Conservation (phyloP, 64 coral and sea anemone species). For the Stichodactyla helianthus region DNA sequence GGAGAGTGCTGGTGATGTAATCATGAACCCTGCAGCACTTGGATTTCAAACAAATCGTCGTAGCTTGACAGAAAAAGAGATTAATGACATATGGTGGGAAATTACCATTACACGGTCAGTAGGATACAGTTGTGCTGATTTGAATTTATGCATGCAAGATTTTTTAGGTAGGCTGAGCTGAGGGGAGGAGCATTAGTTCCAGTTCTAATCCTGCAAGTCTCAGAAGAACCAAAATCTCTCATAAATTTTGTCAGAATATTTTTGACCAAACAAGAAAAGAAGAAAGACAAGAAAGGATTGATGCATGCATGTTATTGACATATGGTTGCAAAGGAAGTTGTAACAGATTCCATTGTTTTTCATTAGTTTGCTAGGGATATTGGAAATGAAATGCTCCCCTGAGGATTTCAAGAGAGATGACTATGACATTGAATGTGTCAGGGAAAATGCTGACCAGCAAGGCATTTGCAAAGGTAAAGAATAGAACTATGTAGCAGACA, state of each 20-base stretch:
- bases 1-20: constrained; percentile 39
- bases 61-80: constrained; percentile 60
- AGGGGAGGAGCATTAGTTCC: too few relatives aligned
- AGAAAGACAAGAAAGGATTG: too few relatives aligned
- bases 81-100: constrained; percentile 57
- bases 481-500: neutral
- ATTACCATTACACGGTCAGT: constrained; percentile 58
- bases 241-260: too few relatives aligned
- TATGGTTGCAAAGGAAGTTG: too few relatives aligned
- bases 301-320: too few relatives aligned
- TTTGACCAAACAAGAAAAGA: too few relatives aligned
- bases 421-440: constrained; percentile 49
- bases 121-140: neutral
- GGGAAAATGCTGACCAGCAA: constrained; percentile 40
- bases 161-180: too few relatives aligned
- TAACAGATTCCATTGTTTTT: neutral
- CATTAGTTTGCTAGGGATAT: neutral
- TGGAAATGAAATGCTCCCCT: neutral
- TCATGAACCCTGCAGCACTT: constrained; percentile 65
- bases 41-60: constrained; percentile 24
- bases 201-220: too few relatives aligned
- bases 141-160: too few relatives aligned
- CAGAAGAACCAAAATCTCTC: too few relatives aligned
- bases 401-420: constrained; percentile 11
- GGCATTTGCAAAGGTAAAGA: constrained; percentile 63